Percentiles rank a stretch among this genome's conserved stretches.
phyloP scores from a whole-genome alignment of 2,888 invertebrate species.

The Cantharis flavilabris region DNA sequence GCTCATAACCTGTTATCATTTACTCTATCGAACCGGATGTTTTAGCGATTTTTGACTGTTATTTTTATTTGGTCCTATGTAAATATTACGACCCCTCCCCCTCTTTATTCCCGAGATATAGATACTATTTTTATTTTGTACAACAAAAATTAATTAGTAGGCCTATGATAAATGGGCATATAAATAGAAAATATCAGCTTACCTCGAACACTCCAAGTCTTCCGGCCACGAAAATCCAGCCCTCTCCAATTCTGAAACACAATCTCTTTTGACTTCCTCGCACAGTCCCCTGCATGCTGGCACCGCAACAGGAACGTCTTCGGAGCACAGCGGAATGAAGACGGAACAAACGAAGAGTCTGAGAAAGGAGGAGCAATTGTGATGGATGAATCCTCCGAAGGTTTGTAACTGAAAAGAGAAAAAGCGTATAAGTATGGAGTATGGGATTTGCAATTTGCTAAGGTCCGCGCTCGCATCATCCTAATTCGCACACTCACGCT shows the following conservation, averaged over 20 bases:
- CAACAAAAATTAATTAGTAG: too few relatives aligned
- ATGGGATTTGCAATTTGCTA: not conserved
- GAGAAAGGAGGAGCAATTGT: conserved; percentile 79
- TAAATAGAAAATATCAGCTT: too few relatives aligned
- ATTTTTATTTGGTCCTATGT: too few relatives aligned
- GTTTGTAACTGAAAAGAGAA: conserved; percentile 68
- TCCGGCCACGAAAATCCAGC: conserved; percentile 71
- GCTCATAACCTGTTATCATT: too few relatives aligned
- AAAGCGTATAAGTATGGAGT: not conserved
- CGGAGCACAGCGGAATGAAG: conserved; percentile 89
- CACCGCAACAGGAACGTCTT: conserved; percentile 82
- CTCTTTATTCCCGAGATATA: too few relatives aligned
- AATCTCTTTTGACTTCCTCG: conserved; percentile 74
- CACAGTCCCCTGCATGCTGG: conserved; percentile 87
- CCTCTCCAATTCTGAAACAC: conserved; percentile 68
- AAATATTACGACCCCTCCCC: too few relatives aligned
- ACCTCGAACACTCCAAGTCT: conserved; percentile 72
- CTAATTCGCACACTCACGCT: not conserved
- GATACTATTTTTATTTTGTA: too few relatives aligned
- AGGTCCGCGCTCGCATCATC: not conserved
- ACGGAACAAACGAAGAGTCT: conserved; percentile 89
- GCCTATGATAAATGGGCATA: too few relatives aligned
- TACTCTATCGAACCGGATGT: too few relatives aligned
- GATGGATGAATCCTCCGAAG: conserved; percentile 74
- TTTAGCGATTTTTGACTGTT: too few relatives aligned